Evolutionary conservation across 2,113 vertebrate species (phyloP).

Genomic region (Rynchops niger): DNA sequence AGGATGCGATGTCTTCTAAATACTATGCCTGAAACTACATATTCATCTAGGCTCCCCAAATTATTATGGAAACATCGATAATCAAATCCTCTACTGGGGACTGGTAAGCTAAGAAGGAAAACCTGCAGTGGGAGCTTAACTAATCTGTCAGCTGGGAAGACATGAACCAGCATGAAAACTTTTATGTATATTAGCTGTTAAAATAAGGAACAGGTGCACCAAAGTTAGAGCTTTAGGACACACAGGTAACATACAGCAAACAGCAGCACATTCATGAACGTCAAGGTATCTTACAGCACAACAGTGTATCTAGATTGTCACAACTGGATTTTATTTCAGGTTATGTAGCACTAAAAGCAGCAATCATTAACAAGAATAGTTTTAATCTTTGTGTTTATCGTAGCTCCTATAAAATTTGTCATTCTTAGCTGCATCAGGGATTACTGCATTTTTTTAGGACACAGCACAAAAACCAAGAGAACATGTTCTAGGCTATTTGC

Average conservation of each 20-base stretch:
- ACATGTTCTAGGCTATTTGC: neutral
- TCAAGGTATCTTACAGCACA: neutral
- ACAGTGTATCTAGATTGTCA: neutral
- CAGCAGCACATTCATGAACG: neutral
- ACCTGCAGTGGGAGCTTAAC: neutral
- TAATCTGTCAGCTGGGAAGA: neutral
- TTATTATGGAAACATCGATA: neutral
- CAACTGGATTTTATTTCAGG: neutral
- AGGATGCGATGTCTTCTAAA: neutral
- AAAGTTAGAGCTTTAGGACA: neutral
- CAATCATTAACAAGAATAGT: neutral
- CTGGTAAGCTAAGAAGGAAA: neutral
- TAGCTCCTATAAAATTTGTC: neutral
- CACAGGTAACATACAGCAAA: neutral
- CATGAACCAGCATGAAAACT: neutral
- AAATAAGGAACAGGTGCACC: neutral
- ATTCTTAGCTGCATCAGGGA: neutral
- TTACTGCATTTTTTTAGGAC: neutral
- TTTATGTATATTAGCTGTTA: neutral
- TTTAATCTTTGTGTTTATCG: neutral
- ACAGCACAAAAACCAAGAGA: neutral
- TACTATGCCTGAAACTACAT: neutral
- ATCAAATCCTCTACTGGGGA: neutral
- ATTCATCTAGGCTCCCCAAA: neutral
- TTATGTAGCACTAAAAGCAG: neutral